These are phyloP conservation scores for Oryzias dopingdopingensis DNA, from an alignment of 2,797 vertebrate species.

Conservation along the genomic window DNA sequence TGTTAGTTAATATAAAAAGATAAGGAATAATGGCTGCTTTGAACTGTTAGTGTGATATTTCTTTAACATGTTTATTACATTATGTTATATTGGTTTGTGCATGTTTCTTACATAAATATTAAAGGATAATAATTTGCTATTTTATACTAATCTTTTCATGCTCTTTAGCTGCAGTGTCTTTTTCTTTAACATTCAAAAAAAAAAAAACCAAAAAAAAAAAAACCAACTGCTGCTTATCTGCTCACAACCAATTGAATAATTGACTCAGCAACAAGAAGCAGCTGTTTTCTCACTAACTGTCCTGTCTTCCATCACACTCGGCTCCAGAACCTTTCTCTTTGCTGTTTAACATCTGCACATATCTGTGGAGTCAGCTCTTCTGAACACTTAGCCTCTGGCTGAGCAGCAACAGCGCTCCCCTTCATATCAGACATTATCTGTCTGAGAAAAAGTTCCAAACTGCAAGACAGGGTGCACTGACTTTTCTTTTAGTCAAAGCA, in stretches of 20 bases:
- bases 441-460: slow-evolving; percentile 46
- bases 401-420: too few relatives aligned
- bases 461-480: slow-evolving; percentile 33
- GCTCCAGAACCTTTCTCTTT: slow-evolving; percentile 19
- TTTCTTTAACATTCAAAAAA: neutral
- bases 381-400: slow-evolving; percentile 7
- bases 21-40: too few relatives aligned
- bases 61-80: too few relatives aligned
- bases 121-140: too few relatives aligned
- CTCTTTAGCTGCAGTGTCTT: slow-evolving; percentile 6
- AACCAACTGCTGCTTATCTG: slow-evolving; percentile 9
- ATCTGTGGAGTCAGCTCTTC: slow-evolving; percentile 19
- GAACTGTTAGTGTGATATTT: too few relatives aligned
- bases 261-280: slow-evolving; percentile 4
- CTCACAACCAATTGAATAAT: slow-evolving; percentile 9
- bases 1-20: too few relatives aligned
- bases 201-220: slow-evolving; percentile 8
- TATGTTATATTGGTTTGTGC: too few relatives aligned
- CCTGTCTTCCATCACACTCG: slow-evolving; percentile 25
- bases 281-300: slow-evolving; percentile 12
- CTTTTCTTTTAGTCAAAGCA: slow-evolving; percentile 23
- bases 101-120: too few relatives aligned
- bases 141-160: neutral
- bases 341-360: slow-evolving; percentile 13
- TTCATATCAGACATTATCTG: slow-evolving; percentile 30